A percentile compares a stretch with the other conserved stretches of the same genome.
phyloP scores from a whole-genome alignment of 1,140 invertebrate genomes.

The Drosophila sucinea region DNA sequence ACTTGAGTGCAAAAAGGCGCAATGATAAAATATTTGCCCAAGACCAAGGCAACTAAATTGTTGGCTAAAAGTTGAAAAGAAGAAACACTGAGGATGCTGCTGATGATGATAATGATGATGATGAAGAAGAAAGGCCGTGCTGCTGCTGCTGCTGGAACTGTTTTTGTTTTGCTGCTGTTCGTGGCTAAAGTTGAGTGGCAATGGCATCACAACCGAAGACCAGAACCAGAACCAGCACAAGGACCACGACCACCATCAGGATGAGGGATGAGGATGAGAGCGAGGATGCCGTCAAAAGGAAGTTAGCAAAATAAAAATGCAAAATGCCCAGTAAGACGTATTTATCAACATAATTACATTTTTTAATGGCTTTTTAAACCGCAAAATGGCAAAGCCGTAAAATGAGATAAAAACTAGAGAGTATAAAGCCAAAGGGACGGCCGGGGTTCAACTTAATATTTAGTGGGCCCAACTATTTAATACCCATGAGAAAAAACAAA shows the following conservation, averaged over 20 bases:
- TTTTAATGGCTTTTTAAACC: conserved; percentile 83
- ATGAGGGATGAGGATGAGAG: background rate
- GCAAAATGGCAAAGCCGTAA: conserved; percentile 74
- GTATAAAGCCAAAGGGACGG: conserved; percentile 18
- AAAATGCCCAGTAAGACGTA: conserved; percentile 77
- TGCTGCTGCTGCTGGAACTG: conserved; percentile 21
- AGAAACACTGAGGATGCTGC: conserved; percentile 11
- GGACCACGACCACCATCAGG: conserved; percentile 8
- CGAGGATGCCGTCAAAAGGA: conserved; percentile 41
- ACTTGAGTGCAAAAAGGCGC: conserved; percentile 75
- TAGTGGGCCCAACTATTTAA: background rate
- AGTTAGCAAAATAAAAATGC: conserved; percentile 69
- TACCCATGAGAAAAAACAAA: background rate
- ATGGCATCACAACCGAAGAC: conserved; percentile 25
- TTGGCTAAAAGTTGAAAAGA: conserved; percentile 64
- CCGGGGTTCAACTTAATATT: background rate
- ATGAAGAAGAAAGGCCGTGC: conserved; percentile 49
- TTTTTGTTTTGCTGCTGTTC: conserved; percentile 60
- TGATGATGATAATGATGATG: conserved; percentile 1
- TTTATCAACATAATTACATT: conserved; percentile 83
- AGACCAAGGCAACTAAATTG: conserved; percentile 65
- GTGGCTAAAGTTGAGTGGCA: conserved; percentile 68
- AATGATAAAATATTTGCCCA: conserved; percentile 79
- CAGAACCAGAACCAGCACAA: background rate
- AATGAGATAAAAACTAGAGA: conserved; percentile 51